Evolutionary conservation across 2,113 vertebrate species (phyloP), one percentile per base, ranked within the genome.

Genomic region (Aramus guarauna): DNA sequence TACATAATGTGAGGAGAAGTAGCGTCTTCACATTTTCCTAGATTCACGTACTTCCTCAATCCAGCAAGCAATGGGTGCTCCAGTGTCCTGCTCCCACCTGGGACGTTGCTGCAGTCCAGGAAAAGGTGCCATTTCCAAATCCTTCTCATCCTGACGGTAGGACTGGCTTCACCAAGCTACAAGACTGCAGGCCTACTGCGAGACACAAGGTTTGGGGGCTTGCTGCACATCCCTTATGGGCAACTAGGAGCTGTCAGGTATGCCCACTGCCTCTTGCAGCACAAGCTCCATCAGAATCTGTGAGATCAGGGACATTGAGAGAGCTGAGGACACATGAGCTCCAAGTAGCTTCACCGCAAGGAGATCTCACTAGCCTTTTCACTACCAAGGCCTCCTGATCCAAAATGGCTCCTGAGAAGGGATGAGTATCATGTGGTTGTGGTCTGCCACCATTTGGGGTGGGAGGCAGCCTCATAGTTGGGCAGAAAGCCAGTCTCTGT

Each of bases 371-470:
- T 30, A 3, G 18, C 47, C 37, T 36, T 64, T 9, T 22, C 15
- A 6, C 26, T 23, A 7, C 39, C 8, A 0, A 41, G 68, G 60
- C 60, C 29, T 15, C 37, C 34, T 48, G 37, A 30, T 15, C 26
- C 24, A 5, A 30, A 41, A 36, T 5, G 14, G n/a, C 30, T 48
- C 41, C 27, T 34, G 32, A 43, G 41, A 50, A 36, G n/a, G 19
- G 32, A 34, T 34, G 60, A 48, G 1, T 2, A 15, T 15, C 15
- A 0, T 1, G 11, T 18, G 14, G 22, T 19, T 17, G 22, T 3
- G 43, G 15, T 27, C 29, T 67, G 47, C 20, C 12, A 27, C 30
- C 9, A 4, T 20, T 7, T 13, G 13, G 4, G 15, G 15, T 18
- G 43, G 24, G 8, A 12, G 12, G 13, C 14, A 26, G n/a, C 23